Evolutionary conservation across 2,113 vertebrate genomes (phyloP).

Genomic region (Centropus unirufus): DNA sequence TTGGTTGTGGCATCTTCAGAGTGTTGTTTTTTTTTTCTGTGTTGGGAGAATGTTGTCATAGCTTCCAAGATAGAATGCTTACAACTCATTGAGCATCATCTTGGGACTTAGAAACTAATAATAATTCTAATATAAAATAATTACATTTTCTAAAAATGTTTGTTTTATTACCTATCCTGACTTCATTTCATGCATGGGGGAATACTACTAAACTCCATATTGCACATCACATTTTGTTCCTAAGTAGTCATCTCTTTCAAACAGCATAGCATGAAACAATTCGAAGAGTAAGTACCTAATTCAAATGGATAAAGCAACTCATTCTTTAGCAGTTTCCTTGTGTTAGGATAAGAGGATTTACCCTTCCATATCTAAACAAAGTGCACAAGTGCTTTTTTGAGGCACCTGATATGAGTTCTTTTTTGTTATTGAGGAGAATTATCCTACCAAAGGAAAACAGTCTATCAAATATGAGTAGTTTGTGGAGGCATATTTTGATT

Average conservation of each 20-base stretch:
- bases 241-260: slow-evolving; percentile 34
- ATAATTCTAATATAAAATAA: slow-evolving; percentile 34
- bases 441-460: background rate
- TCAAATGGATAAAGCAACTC: slow-evolving; percentile 21
- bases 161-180: slow-evolving; percentile 20
- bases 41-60: background rate
- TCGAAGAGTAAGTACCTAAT: slow-evolving; percentile 6
- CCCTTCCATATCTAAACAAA: slow-evolving; percentile 15
- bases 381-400: background rate
- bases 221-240: slow-evolving; percentile 8
- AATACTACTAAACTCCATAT: slow-evolving; percentile 17
- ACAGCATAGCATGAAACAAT: background rate
- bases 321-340: slow-evolving; percentile 22
- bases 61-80: background rate
- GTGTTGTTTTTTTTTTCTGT: background rate
- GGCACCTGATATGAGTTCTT: background rate
- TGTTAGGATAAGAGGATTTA: slow-evolving; percentile 58
- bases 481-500: background rate
- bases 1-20: background rate
- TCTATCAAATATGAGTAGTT: background rate
- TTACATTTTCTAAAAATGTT: slow-evolving; percentile 44
- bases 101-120: background rate
- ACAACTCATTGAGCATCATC: background rate
- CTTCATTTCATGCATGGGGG: slow-evolving; percentile 58
- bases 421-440: slow-evolving; percentile 38